A percentile compares a stretch with the other conserved stretches of the same genome.
These are phyloP conservation scores for Neotoma lepida DNA, from an alignment of 2,113 vertebrate species.

Conservation along the genomic window DNA sequence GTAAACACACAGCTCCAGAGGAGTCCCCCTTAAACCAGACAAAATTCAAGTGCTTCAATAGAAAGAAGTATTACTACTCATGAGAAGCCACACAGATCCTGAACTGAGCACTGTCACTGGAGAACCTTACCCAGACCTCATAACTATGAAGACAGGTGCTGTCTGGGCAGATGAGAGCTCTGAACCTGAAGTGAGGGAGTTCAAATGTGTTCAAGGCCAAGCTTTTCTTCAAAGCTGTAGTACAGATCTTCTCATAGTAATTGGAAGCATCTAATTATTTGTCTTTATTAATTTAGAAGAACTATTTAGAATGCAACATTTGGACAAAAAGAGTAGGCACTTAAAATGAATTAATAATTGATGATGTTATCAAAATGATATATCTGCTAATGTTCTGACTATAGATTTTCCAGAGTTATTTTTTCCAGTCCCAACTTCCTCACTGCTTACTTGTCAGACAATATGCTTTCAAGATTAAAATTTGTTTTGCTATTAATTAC, in stretches of 20 bases:
- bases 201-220: neutral
- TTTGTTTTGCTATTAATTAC: constrained; percentile 23
- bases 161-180: neutral
- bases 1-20: constrained; percentile 38
- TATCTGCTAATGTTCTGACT: neutral
- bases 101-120: neutral
- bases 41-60: neutral
- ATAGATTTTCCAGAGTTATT: neutral
- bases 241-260: neutral
- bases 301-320: neutral
- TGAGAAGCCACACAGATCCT: neutral
- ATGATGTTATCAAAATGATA: neutral
- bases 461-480: neutral
- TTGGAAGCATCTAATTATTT: neutral
- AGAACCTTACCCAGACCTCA: neutral
- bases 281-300: neutral
- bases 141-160: too few species aligned
- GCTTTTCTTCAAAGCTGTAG: neutral
- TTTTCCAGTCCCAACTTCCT: neutral
- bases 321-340: neutral
- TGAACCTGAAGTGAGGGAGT: neutral
- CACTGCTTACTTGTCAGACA: neutral
- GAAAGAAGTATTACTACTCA: neutral
- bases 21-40: neutral
- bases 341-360: constrained; percentile 34